Percentiles rank a stretch among this genome's conserved stretches.
Conservation (phyloP, 2,113 vertebrate genomes). For the Hypanus sabinus region DNA sequence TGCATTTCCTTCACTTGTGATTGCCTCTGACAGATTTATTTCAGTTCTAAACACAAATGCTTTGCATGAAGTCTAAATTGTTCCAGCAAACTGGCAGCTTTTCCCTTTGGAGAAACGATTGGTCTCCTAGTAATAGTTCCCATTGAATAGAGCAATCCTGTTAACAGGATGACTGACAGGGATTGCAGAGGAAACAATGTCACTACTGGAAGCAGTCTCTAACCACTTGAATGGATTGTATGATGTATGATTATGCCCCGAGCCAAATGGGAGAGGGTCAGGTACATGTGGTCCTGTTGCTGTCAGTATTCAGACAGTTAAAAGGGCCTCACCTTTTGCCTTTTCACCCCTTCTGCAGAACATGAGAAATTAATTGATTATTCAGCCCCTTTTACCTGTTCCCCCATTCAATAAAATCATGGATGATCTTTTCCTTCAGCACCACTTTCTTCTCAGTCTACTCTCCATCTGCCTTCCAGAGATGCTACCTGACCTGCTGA, state of each 20-base stretch:
- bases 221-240: not conserved
- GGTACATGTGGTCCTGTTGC: not conserved
- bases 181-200: conserved; percentile 11
- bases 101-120: conserved; percentile 12
- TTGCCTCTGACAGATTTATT: not conserved
- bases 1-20: conserved; percentile 4
- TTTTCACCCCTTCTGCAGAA: not conserved
- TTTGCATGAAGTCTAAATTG: not conserved
- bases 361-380: no score
- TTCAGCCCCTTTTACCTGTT: no score
- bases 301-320: not conserved
- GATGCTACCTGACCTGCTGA: no score
- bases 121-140: not conserved
- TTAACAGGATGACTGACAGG: not conserved
- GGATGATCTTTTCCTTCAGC: no score
- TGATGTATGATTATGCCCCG: not conserved
- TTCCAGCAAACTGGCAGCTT: not conserved
- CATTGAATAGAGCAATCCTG: not conserved
- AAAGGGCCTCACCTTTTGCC: not conserved
- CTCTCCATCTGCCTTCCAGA: no score
- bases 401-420: no score
- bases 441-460: no score
- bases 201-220: not conserved
- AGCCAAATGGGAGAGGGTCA: not conserved
- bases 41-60: not conserved